Conservation (phyloP, 2,888 invertebrate species). For the Palloptera scutellata region DNA sequence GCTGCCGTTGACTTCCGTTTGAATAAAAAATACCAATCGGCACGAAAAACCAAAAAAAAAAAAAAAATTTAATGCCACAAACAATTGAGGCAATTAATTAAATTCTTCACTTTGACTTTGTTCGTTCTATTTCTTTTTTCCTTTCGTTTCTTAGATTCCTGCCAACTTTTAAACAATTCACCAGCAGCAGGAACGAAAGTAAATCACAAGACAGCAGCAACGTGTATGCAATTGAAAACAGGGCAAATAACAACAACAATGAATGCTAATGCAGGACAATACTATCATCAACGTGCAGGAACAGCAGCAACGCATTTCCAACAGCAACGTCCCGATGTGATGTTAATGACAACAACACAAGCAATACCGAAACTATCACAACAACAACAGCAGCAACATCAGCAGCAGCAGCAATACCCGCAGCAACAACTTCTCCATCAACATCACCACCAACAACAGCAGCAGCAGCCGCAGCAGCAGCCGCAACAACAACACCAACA, state of each 20-base stretch:
- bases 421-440: conserved; percentile 41
- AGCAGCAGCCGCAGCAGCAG: conserved; percentile 44
- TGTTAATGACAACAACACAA: conserved; percentile 36
- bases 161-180: conserved; percentile 60
- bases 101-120: no score
- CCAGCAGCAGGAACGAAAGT: conserved; percentile 48
- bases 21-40: no score
- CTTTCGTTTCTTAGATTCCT: conserved; percentile 54
- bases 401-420: conserved; percentile 40
- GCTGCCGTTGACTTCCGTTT: no score
- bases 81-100: no score
- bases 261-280: conserved; percentile 26
- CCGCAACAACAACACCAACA: conserved; percentile 39
- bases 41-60: neutral
- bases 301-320: conserved; percentile 39
- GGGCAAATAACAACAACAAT: conserved; percentile 30
- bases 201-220: conserved; percentile 47
- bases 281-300: conserved; percentile 35
- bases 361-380: conserved; percentile 29
- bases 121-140: neutral
- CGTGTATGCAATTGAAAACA: conserved; percentile 49
- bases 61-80: neutral
- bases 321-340: conserved; percentile 41
- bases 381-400: conserved; percentile 38
- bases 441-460: conserved; percentile 44